Evolutionary conservation across 2,113 vertebrate genomes (phyloP).

Genomic region (Lagopus muta): DNA sequence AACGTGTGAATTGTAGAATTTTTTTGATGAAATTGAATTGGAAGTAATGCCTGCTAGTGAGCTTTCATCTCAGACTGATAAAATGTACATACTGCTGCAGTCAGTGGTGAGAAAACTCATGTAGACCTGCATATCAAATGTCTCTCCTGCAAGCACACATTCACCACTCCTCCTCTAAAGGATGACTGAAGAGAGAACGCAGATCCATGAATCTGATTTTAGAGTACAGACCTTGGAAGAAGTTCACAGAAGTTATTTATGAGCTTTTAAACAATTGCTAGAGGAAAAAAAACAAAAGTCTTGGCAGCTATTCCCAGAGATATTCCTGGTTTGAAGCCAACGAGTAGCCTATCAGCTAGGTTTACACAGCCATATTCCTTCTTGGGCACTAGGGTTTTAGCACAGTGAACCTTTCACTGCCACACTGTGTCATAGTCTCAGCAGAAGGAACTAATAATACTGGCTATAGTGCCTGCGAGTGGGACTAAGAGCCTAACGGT

Average conservation of each 20-base stretch:
- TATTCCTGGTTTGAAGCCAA: background rate
- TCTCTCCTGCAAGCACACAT: background rate
- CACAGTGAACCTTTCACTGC: background rate
- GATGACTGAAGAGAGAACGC: background rate
- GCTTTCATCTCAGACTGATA: background rate
- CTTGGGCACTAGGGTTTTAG: background rate
- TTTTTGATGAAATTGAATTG: background rate
- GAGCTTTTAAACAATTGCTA: background rate
- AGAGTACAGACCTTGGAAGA: background rate
- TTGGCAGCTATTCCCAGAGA: background rate
- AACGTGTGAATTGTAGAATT: accelerated
- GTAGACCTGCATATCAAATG: background rate
- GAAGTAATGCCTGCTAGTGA: background rate
- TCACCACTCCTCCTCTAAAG: background rate
- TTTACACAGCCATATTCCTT: background rate
- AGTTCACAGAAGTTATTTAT: background rate
- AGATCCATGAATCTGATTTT: background rate
- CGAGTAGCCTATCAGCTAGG: background rate
- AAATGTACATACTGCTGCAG: background rate
- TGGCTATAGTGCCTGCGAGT: background rate
- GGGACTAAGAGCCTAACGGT: background rate
- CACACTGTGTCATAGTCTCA: background rate
- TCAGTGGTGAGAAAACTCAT: background rate
- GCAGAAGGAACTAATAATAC: background rate
- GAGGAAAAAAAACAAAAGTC: background rate